These are phyloP conservation scores for Chaetophractus vellerosus DNA, from an alignment of 2,797 vertebrate species.

Conservation along the genomic window DNA sequence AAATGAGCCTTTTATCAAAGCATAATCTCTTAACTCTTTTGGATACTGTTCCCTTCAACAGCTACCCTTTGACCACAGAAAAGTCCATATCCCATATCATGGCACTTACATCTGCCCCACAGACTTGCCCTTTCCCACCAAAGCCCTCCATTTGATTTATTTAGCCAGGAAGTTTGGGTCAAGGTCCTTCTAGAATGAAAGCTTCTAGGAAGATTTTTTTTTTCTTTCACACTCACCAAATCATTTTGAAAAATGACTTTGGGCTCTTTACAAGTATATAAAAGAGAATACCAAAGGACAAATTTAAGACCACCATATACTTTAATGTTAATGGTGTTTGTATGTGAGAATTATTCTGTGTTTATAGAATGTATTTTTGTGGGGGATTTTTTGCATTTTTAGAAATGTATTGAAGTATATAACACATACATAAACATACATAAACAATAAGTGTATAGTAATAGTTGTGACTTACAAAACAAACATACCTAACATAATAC, in stretches of 20 bases:
- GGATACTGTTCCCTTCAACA: neutral
- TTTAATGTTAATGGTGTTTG: neutral
- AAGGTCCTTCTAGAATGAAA: neutral
- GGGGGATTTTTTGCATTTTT: too few relatives aligned
- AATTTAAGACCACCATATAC: neutral
- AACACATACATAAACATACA: too few relatives aligned
- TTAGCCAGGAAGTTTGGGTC: too few relatives aligned
- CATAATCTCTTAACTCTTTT: slow-evolving; percentile 40
- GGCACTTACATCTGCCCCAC: neutral
- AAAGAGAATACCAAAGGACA: neutral
- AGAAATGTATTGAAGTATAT: too few relatives aligned
- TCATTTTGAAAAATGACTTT: neutral
- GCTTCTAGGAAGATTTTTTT: neutral
- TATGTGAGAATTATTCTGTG: neutral
- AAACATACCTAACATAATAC: too few relatives aligned
- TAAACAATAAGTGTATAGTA: too few relatives aligned
- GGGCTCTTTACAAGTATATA: neutral
- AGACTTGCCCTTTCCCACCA: neutral
- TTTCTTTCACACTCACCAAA: neutral
- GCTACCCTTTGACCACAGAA: neutral
- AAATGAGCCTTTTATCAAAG: slow-evolving; percentile 52
- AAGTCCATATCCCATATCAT: neutral
- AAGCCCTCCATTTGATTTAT: neutral
- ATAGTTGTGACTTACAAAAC: too few relatives aligned
- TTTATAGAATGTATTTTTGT: neutral